Evolutionary conservation across 2,113 vertebrate genomes (phyloP), one percentile per base, ranked within the genome.

Genomic region (Pipra filicauda): DNA sequence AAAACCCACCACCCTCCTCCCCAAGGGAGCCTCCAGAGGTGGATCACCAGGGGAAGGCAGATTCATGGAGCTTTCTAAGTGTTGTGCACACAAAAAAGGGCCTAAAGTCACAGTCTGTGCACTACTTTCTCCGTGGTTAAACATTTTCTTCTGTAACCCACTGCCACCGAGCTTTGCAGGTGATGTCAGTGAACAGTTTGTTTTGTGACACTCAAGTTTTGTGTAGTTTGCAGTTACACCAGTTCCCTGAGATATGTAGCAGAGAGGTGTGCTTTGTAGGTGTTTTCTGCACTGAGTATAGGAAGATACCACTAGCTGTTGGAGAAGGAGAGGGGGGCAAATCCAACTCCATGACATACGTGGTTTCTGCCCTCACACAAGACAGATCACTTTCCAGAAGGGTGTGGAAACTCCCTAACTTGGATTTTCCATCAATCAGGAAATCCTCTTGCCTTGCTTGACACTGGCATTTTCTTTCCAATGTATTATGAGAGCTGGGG

Each of bases 131-230:
- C 44, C 1, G 0, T 16, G 15, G 23, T 1, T 88, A n/a, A 67
- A 37, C 8, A 8, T 55, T 78, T 49, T 55, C 41, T 65, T 48
- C 35, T 62, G n/a, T 20, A 51, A 19, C 10, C 9, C 3, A 2
- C 12, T 44, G 64, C 18, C n/a, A 8, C 24, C 20, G 46, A 37
- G 6, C n/a, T 91, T 26, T 81, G 76, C 24, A n/a, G 46, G 10
- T 2, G 2, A 11, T 8, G 2, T 23, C 1, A 1, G 5, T 7
- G 35, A 18, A 33, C 14, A 24, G 46, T 26, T 22, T 37, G 8
- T 39, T 93, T 48, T 3, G 1, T 54, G 43, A 12, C 7, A 5
- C 12, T 12, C 33, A 30, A 17, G 33, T 16, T n/a, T 15, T 14
- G 18, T 5, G n/a, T 44, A 9, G 41, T 57, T 64, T 72, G 48